phyloP scores from a whole-genome alignment of 2,797 vertebrate genomes.

The Catostomus latipinnis region DNA sequence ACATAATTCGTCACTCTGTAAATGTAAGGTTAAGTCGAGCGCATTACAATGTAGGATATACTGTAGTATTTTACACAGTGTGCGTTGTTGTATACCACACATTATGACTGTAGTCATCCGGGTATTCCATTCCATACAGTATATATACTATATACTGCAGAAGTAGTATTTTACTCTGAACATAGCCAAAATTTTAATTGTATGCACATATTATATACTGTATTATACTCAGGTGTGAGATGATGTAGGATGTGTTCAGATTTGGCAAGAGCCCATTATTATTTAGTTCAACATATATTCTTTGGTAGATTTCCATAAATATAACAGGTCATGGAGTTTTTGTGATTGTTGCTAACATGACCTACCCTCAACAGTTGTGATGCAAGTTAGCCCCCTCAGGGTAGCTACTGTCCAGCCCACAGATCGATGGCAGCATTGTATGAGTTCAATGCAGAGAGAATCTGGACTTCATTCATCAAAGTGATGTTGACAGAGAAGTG shows the following conservation, averaged over 20 bases:
- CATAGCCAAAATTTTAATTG: not conserved
- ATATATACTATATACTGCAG: not conserved
- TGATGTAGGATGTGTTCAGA: not conserved
- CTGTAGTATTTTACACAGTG: no score
- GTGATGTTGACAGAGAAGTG: slow-evolving; percentile 41
- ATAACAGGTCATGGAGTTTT: slow-evolving; percentile 55
- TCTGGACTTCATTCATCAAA: slow-evolving; percentile 61
- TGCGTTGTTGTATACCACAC: no score
- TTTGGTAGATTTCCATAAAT: slow-evolving; percentile 56
- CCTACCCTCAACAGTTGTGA: slow-evolving; percentile 69
- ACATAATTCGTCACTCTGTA: not conserved
- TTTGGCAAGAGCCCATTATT: not conserved
- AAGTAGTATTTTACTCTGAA: no score
- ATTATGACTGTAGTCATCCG: no score
- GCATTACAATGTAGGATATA: not conserved
- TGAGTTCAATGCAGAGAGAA: slow-evolving; percentile 68
- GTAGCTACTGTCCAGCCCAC: slow-evolving; percentile 69
- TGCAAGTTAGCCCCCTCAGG: slow-evolving; percentile 75
- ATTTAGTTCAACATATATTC: slow-evolving; percentile 30
- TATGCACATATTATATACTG: not conserved
- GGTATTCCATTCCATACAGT: not conserved
- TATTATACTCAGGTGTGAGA: not conserved
- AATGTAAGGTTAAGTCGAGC: not conserved
- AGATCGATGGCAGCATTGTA: slow-evolving; percentile 76
- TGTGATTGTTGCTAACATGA: slow-evolving; percentile 63